A percentile compares a stretch with the other conserved stretches of the same genome.
phyloP scores from a whole-genome alignment of 2,113 vertebrate species.

The Hypomesus transpacificus region DNA sequence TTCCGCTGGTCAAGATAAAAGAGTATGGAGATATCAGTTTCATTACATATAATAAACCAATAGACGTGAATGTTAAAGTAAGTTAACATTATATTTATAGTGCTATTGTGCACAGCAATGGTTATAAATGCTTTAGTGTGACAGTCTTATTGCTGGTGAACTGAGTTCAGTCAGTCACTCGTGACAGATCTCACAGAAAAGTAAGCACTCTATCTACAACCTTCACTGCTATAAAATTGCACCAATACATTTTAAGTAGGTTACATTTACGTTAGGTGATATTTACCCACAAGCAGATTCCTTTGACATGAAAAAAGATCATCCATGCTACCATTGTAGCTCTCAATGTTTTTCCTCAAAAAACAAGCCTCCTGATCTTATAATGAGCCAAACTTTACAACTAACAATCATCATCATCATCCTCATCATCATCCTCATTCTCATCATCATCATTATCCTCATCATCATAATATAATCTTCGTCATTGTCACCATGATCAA shows the following conservation, averaged over 20 bases:
- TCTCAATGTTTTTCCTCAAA: neutral
- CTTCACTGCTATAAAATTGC: constrained; percentile 40
- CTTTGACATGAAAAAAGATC: constrained; percentile 34
- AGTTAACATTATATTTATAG: constrained; percentile 47
- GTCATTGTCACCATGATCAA: too few species aligned
- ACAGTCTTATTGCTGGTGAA: constrained; percentile 27
- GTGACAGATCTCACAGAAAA: constrained; percentile 47
- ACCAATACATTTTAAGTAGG: constrained; percentile 54
- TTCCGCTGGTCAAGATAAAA: neutral
- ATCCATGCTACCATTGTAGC: constrained; percentile 10
- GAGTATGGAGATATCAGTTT: neutral
- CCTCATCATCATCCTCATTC: too few species aligned
- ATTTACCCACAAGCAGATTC: constrained; percentile 35
- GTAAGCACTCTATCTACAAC: constrained; percentile 40
- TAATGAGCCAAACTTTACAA: too few species aligned
- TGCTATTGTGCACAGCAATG: constrained; percentile 32
- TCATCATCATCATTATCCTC: too few species aligned
- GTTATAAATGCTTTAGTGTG: constrained; percentile 40
- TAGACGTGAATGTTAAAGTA: constrained; percentile 40
- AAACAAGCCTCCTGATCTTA: too few species aligned
- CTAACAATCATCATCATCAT: too few species aligned
- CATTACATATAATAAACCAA: constrained; percentile 11
- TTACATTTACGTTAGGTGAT: constrained; percentile 34
- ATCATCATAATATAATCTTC: too few species aligned
- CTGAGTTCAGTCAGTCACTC: constrained; percentile 39